Conservation (phyloP, 2,113 vertebrate genomes). For the Catharus minimus region DNA sequence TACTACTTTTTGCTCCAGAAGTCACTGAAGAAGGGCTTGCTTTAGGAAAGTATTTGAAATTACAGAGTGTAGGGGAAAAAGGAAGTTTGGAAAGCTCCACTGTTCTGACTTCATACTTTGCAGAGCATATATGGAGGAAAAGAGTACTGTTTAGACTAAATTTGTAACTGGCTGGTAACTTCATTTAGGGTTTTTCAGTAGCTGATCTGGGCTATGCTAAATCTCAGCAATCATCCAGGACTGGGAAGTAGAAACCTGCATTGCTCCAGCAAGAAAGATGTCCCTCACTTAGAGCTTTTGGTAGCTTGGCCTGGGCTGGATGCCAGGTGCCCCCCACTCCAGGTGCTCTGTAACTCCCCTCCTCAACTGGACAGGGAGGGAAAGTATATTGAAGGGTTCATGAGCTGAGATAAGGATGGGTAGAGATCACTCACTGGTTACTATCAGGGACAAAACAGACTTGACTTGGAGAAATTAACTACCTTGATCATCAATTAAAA, state of each 20-base stretch:
- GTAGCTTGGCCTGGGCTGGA: neutral
- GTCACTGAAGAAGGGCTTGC: neutral
- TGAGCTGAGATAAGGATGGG: neutral
- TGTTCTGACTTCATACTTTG: neutral
- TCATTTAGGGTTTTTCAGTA: neutral
- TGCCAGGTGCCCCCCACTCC: neutral
- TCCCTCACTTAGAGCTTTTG: neutral
- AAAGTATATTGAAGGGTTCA: neutral
- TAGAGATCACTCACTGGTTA: neutral
- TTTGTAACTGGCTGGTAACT: neutral
- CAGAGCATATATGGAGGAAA: neutral
- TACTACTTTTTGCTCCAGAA: neutral
- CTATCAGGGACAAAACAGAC: neutral
- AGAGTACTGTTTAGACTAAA: neutral
- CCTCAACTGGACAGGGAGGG: neutral
- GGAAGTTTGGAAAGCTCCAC: accelerated
- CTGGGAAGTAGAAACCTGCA: neutral
- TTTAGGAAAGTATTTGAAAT: neutral
- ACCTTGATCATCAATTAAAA: neutral
- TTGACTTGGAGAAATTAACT: neutral
- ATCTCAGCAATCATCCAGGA: neutral
- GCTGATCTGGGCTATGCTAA: neutral
- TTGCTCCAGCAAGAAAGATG: neutral
- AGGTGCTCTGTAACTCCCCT: neutral
- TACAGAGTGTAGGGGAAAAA: neutral